These are phyloP conservation scores for Misgurnus anguillicaudatus DNA, from an alignment of 2,113 vertebrate genomes.

Conservation along the genomic window DNA sequence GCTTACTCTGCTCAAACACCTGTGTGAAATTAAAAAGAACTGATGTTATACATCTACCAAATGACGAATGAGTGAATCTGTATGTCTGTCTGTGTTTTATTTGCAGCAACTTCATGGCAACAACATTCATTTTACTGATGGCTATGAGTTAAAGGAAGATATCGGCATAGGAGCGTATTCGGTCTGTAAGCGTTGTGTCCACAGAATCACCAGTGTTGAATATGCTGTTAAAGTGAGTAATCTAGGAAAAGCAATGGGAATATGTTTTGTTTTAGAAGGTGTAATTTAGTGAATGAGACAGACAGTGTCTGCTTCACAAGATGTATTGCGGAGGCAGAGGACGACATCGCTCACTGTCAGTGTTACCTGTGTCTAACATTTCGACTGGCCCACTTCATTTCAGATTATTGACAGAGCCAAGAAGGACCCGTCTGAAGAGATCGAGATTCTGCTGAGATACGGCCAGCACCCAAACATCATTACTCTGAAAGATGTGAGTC, in stretches of 20 bases:
- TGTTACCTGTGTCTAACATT: background rate
- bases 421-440: conserved; percentile 92
- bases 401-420: conserved; percentile 91
- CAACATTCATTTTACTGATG: conserved; percentile 86
- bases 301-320: background rate
- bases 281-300: conserved; percentile 4
- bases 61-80: too few species aligned
- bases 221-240: conserved; percentile 90
- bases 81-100: background rate
- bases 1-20: too few species aligned
- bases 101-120: conserved; percentile 88
- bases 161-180: conserved; percentile 84
- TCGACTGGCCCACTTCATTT: conserved; percentile 43
- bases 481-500: conserved; percentile 90
- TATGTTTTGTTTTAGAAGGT: background rate
- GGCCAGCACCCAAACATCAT: conserved; percentile 95
- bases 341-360: conserved; percentile 2
- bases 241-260: background rate
- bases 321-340: background rate
- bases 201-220: conserved; percentile 88
- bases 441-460: conserved; percentile 91
- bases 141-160: conserved; percentile 92
- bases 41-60: too few species aligned
- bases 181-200: conserved; percentile 86
- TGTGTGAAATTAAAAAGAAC: too few species aligned